phyloP scores from a whole-genome alignment of 2,797 vertebrate genomes.

The Oryzias dopingdopingensis region DNA sequence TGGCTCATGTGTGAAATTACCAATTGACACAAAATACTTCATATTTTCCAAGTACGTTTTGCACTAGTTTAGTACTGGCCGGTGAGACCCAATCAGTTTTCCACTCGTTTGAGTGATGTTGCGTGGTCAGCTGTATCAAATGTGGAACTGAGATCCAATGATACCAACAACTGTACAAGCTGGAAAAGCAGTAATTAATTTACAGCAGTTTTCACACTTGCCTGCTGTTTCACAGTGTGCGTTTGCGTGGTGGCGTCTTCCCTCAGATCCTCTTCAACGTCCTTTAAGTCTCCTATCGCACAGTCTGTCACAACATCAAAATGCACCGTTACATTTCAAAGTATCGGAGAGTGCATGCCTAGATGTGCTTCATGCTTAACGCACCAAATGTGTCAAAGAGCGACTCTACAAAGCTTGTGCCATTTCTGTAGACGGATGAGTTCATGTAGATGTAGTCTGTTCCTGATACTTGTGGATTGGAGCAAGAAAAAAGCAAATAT shows the following conservation, averaged over 20 bases:
- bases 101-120: too few relatives aligned
- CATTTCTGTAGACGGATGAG: constrained; percentile 87
- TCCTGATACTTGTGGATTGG: constrained; percentile 77
- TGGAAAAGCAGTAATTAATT: not conserved
- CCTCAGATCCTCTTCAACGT: constrained; percentile 85
- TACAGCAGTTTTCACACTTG: constrained; percentile 9
- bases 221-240: constrained; percentile 57
- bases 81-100: too few relatives aligned
- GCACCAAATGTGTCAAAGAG: constrained; percentile 96
- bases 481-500: constrained; percentile 1
- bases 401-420: constrained; percentile 98
- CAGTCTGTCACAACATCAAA: constrained; percentile 78
- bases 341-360: not conserved
- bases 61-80: too few relatives aligned
- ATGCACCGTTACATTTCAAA: not conserved
- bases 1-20: too few relatives aligned
- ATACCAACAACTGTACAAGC: not conserved
- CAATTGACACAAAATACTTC: too few relatives aligned
- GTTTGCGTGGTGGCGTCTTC: constrained; percentile 68
- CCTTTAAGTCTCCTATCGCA: constrained; percentile 86
- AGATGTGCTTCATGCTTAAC: constrained; percentile 13
- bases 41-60: too few relatives aligned
- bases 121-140: too few relatives aligned
- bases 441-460: constrained; percentile 92
- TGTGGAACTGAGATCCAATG: too few relatives aligned